A percentile compares a stretch with the other conserved stretches of the same genome.
phyloP scores from a whole-genome alignment of 92 coral and sea anemone genomes.

The Bergia puertoricense region DNA sequence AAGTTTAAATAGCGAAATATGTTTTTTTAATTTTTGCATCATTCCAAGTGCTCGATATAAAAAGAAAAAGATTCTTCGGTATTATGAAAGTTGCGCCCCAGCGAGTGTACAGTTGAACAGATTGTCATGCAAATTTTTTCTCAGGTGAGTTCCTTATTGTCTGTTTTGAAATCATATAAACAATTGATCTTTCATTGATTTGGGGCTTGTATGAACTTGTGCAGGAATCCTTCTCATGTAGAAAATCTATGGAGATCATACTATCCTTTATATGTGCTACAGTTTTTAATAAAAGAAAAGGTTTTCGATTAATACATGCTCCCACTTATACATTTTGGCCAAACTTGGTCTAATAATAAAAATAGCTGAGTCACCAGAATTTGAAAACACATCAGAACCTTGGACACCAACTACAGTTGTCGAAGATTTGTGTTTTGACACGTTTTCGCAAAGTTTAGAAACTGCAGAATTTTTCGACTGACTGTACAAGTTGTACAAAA shows the following conservation, averaged over 20 bases:
- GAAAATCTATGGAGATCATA: not conserved
- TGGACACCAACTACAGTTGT: not conserved
- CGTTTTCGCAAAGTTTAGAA: not conserved
- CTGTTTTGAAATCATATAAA: constrained; percentile 60
- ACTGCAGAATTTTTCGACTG: not conserved
- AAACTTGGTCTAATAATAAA: constrained; percentile 3
- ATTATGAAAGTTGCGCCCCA: constrained; percentile 33
- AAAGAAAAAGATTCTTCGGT: not conserved
- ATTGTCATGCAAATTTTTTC: constrained; percentile 76
- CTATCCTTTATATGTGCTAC: not conserved
- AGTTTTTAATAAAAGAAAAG: not conserved
- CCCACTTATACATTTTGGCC: not conserved
- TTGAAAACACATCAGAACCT: not conserved
- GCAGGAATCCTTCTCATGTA: constrained; percentile 15
- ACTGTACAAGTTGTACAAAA: constrained; percentile 36
- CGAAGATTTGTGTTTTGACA: not conserved
- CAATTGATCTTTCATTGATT: constrained; percentile 61
- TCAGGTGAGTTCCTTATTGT: constrained; percentile 74
- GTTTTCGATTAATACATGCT: not conserved
- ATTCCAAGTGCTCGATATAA: not conserved
- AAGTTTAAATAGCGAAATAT: not conserved
- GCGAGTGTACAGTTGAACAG: constrained; percentile 32
- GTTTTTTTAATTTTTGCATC: not conserved
- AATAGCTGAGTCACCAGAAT: constrained; percentile 42
- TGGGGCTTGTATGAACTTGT: constrained; percentile 43